Evolutionary conservation across 2,888 invertebrate species (phyloP).

Genomic region (Pseudoips prasinana): DNA sequence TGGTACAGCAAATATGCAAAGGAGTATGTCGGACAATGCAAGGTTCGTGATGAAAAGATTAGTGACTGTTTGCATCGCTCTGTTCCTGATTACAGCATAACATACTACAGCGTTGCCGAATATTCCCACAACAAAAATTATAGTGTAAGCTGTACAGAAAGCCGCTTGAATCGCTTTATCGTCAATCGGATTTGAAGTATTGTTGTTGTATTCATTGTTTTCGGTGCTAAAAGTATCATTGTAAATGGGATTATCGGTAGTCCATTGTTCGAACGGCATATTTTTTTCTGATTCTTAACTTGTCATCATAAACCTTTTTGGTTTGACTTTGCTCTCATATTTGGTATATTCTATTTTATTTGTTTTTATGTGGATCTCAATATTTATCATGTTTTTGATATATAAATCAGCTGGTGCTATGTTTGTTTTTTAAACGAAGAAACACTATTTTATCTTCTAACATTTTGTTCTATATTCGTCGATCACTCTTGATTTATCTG

Average conservation of each 20-base stretch:
- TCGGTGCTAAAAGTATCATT: slow-evolving; percentile 43
- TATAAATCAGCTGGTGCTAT: slow-evolving; percentile 5
- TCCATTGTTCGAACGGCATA: slow-evolving; percentile 70
- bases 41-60: slow-evolving; percentile 96
- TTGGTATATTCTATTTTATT: slow-evolving; percentile 35
- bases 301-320: slow-evolving; percentile 65
- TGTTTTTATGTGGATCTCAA: slow-evolving; percentile 22
- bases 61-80: slow-evolving; percentile 95
- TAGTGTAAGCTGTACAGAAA: slow-evolving; percentile 88
- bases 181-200: slow-evolving; percentile 79
- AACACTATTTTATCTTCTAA: slow-evolving; percentile 7
- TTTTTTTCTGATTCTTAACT: slow-evolving; percentile 55
- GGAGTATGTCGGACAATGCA: slow-evolving; percentile 92
- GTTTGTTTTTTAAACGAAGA: slow-evolving; percentile 1
- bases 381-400: slow-evolving; percentile 42
- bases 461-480: slow-evolving; percentile 12
- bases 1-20: slow-evolving; percentile 93
- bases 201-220: slow-evolving; percentile 42
- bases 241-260: slow-evolving; percentile 42
- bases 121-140: slow-evolving; percentile 90
- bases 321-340: slow-evolving; percentile 53
- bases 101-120: slow-evolving; percentile 93
- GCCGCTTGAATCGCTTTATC: slow-evolving; percentile 86
- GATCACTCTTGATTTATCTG: slow-evolving; percentile 38
- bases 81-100: slow-evolving; percentile 91